phyloP scores from a whole-genome alignment of 2,113 vertebrate species.

The Bucco capensis region DNA sequence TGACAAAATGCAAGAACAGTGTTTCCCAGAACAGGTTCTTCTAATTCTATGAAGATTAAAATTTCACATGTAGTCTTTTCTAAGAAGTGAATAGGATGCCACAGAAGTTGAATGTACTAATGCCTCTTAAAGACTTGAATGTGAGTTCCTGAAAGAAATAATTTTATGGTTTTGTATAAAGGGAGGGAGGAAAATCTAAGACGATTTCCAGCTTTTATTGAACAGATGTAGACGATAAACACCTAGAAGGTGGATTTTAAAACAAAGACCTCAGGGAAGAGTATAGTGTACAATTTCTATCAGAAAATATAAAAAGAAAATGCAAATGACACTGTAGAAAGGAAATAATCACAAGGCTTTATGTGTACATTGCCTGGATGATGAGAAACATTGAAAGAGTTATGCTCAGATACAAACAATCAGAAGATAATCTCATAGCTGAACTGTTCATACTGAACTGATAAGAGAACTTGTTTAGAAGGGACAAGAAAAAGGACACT shows the following conservation, averaged over 20 bases:
- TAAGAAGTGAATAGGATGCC: not conserved
- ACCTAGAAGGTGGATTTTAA: not conserved
- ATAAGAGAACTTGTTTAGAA: not conserved
- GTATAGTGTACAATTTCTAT: not conserved
- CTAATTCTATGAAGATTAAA: not conserved
- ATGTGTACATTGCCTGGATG: not conserved
- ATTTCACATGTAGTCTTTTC: not conserved
- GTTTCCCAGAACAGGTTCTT: not conserved
- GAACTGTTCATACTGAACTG: not conserved
- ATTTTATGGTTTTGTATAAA: not conserved
- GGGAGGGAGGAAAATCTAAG: not conserved
- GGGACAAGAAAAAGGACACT: not conserved
- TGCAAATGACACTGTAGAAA: not conserved
- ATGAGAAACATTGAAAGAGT: not conserved
- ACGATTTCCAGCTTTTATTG: not conserved
- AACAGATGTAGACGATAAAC: not conserved
- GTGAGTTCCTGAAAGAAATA: not conserved
- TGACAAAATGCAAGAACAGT: not conserved
- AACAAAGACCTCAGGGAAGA: not conserved
- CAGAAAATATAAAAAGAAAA: not conserved
- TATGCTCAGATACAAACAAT: not conserved
- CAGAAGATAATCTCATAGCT: not conserved
- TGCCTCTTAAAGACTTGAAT: not conserved
- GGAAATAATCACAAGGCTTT: not conserved
- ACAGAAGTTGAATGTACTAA: not conserved